Base-by-base conservation (phyloP, 2,113 vertebrate species). In the Perca flavescens region DNA sequence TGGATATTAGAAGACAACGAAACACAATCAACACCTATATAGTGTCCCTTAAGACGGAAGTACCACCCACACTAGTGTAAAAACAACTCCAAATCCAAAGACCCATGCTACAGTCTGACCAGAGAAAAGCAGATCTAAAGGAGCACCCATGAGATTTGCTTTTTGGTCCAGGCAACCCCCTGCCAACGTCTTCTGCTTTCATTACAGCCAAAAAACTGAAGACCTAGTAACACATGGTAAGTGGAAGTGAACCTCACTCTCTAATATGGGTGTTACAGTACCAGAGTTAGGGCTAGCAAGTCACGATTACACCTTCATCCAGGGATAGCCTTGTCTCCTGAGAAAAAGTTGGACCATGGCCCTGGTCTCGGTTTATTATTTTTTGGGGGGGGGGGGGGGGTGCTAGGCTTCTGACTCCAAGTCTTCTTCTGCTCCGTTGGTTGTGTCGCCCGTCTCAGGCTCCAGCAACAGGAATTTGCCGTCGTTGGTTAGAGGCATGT, bases 381-480 rank as follows among this genome's bases (percentile, higher is more conserved):
- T 28, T n/a, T 49, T 56, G 25, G 40, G 40, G 40, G 36, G 4
- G 34, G 7, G 36, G 36, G 36, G 36, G 36, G 36, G 36, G 46
- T 81, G 76, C 15, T 53, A 99, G 0, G 98, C 98, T 90, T 99
- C 98, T 0, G 98, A 99, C 83, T 99, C 98, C 58, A 96, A 92
- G 70, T 97, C 96, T 61, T 95, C 95, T 15, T 93, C 93, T 82
- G 92, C 95, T 0, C 95, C 94, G 2, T 93, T 82, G 5, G 84
- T 84, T 2, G 85, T 90, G 72, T 93, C 92, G 31, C 95, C 96
- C 0, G 89, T 70, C 77, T 96, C 95, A 0, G 95, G 95, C 0
- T 95, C 96, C 92, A 99, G 88, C 53, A 99, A 95, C 85, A 98
- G 86, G 91, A 99, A 99, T 88, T 98, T 99, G 0, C 98, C 98